These are phyloP conservation scores for Pogonognathellus flavescens DNA, from an alignment of 1,140 invertebrate genomes.

Conservation along the genomic window DNA sequence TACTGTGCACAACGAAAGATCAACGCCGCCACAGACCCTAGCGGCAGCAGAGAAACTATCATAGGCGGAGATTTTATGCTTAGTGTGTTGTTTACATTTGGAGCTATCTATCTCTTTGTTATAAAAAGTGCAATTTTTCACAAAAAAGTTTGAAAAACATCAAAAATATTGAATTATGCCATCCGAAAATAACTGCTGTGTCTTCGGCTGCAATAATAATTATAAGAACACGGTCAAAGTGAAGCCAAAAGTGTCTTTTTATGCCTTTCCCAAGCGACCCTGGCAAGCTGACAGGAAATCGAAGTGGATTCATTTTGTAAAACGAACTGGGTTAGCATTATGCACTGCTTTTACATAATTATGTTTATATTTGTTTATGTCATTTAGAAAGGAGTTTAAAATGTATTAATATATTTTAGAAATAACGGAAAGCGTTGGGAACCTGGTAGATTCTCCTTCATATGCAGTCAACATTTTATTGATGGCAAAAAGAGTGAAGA, in stretches of 20 bases:
- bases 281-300: not conserved
- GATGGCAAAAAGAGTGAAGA: slow-evolving; percentile 11
- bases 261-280: not conserved
- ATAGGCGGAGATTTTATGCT: no score
- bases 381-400: not conserved
- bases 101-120: no score
- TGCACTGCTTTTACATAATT: no score
- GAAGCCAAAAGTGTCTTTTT: not conserved
- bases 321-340: not conserved
- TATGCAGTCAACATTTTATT: slow-evolving; percentile 42
- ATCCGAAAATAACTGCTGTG: not conserved
- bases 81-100: no score
- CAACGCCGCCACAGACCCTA: no score
- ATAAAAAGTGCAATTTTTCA: no score
- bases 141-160: no score
- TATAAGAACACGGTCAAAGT: not conserved
- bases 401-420: not conserved
- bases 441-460: not conserved
- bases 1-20: no score
- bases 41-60: no score
- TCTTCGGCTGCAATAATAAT: not conserved
- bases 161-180: not conserved
- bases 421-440: not conserved
- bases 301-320: not conserved
- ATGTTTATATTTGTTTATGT: not conserved